Evolutionary conservation across 2,888 invertebrate species (phyloP).

Genomic region (Diplolepis rosae): DNA sequence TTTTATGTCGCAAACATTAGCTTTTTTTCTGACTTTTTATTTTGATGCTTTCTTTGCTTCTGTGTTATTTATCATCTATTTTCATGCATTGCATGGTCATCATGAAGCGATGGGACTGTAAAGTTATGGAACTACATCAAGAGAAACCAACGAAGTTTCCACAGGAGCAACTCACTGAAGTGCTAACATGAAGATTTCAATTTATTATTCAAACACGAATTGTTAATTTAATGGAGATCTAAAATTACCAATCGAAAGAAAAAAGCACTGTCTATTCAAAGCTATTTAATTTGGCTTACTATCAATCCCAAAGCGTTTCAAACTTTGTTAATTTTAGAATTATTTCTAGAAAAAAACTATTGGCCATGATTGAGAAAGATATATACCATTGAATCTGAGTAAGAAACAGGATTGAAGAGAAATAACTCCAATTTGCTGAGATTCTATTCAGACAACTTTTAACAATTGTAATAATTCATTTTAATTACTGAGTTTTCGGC

Average conservation of each 20-base stretch:
- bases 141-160: conserved; percentile 66
- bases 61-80: conserved; percentile 67
- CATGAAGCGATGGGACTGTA: conserved; percentile 70
- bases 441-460: no score
- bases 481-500: no score
- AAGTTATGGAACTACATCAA: conserved; percentile 70
- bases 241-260: not conserved
- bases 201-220: conserved; percentile 54
- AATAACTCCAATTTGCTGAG: no score
- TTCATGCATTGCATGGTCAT: conserved; percentile 72
- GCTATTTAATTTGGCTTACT: not conserved
- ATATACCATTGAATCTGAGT: no score
- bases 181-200: conserved; percentile 62
- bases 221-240: conserved; percentile 20
- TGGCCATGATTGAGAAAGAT: no score
- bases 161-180: conserved; percentile 71
- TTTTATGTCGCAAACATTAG: not conserved
- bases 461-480: no score
- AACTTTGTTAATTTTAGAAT: not conserved
- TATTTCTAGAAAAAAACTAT: no score
- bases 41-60: conserved; percentile 58
- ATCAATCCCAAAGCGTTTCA: not conserved
- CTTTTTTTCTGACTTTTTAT: conserved; percentile 34
- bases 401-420: no score
- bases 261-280: not conserved